phyloP scores from a whole-genome alignment of 2,797 vertebrate species.

The Gephyroberyx darwinii region DNA sequence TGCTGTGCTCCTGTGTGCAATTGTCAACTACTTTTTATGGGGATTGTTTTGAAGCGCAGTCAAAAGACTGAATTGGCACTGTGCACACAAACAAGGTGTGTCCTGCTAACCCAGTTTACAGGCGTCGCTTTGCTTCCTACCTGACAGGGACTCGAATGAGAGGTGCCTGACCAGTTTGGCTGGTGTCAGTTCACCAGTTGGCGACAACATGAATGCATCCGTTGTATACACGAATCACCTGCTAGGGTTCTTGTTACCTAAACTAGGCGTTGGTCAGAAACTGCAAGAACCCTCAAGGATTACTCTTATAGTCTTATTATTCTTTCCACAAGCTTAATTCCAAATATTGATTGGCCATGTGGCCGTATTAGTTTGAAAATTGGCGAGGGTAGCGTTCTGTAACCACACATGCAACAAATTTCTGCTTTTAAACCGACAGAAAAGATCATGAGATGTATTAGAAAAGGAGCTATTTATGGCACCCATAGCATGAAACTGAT shows the following conservation, averaged over 20 bases:
- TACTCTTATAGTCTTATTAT: background rate
- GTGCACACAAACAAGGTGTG: conserved; percentile 36
- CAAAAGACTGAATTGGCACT: background rate
- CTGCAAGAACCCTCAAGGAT: background rate
- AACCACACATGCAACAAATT: background rate
- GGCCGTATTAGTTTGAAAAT: background rate
- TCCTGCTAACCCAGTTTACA: conserved; percentile 29
- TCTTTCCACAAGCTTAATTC: conserved; percentile 4
- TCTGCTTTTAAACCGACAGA: background rate
- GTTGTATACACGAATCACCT: conserved; percentile 5
- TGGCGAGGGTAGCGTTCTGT: background rate
- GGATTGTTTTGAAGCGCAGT: background rate
- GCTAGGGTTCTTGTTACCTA: background rate
- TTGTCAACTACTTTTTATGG: background rate
- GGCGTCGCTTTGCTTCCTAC: conserved; percentile 17
- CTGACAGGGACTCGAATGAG: conserved; percentile 31
- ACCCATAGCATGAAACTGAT: background rate
- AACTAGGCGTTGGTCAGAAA: background rate
- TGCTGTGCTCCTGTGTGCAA: background rate
- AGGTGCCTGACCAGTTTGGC: conserved; percentile 59
- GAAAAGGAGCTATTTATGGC: background rate
- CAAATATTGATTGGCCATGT: background rate
- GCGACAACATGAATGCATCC: conserved; percentile 6
- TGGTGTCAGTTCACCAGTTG: conserved; percentile 12
- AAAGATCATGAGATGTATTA: background rate